These are phyloP conservation scores for Leucophenga maculata DNA, from an alignment of 2,888 invertebrate species.

Conservation along the genomic window DNA sequence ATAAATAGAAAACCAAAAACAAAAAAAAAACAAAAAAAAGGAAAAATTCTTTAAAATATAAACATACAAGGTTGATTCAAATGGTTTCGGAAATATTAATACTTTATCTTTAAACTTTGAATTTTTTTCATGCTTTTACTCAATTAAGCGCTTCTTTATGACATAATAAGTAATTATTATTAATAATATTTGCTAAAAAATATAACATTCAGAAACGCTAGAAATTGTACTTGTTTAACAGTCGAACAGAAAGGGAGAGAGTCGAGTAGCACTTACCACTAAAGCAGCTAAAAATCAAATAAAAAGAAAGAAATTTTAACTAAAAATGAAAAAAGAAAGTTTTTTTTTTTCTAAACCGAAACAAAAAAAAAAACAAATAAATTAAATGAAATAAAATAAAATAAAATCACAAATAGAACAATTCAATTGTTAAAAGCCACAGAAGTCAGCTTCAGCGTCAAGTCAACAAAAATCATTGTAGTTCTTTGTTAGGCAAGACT, in stretches of 20 bases:
- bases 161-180: too few species aligned
- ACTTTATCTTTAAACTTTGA: too few species aligned
- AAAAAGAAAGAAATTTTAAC: neutral
- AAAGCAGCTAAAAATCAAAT: neutral
- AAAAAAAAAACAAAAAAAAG: too few species aligned
- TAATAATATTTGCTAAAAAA: too few species aligned
- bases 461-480: slow-evolving; percentile 28
- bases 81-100: too few species aligned
- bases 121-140: too few species aligned
- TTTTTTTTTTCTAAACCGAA: neutral
- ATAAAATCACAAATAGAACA: slow-evolving; percentile 39
- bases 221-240: neutral
- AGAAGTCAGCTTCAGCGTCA: slow-evolving; percentile 8
- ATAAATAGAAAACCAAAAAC: neutral
- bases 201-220: too few species aligned
- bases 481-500: slow-evolving; percentile 2
- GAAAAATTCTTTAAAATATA: neutral
- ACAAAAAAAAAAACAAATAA: neutral
- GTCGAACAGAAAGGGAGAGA: neutral
- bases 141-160: too few species aligned
- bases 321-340: neutral
- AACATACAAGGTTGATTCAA: too few species aligned
- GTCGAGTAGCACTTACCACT: neutral
- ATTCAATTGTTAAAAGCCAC: slow-evolving; percentile 47
- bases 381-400: slow-evolving; percentile 38